Evolutionary conservation across 2,797 vertebrate genomes (phyloP), one percentile per base, ranked within the genome.

Genomic region (Gymnoscopelus microlampas): DNA sequence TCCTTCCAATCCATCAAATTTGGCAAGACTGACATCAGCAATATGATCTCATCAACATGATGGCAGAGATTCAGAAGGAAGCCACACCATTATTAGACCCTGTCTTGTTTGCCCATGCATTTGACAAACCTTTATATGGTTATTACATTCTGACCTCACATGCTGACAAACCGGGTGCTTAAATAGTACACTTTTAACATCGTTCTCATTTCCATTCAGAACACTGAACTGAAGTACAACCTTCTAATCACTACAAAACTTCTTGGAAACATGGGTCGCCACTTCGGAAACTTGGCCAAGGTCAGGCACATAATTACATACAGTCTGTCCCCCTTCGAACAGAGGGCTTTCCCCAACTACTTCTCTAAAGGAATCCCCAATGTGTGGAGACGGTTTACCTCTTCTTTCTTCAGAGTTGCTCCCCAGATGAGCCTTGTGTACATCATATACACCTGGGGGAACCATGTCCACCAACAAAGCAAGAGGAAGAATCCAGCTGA

Each of bases 321-420:
- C 91, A 95, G 93, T 72, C 77, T 99, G 48, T 99, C 97, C 0
- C 97, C 97, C 2, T 99, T 98, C 86, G 97, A 99, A 84, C 97
- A 98, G 88, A 95, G 75, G 77, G 95, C 96, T 54, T 92, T 98
- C 59, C 89, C 97, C 29, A 88, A 93, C 71, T 87, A 85, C 72
- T 84, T 99, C 77, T 94, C 93, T 39, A 95, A 95, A 49, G 95
- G 95, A 64, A 60, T 97, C 50, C 96, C 95, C 24, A 99, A 98
- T 51, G n/a, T 90, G 3, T 94, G 94, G 93, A 95, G 97, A 80
- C 91, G 97, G 13, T 85, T 94, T 53, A 77, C 76, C 7, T 1
- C 82, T 0, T 95, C 93, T 48, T 71, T 96, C 72, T 93, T 98
- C 73, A 96, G 87, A 83, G 77, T 96, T 61, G 92, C 69, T 55